A percentile compares a stretch with the other conserved stretches of the same genome.
Evolutionary conservation across 1,140 invertebrate species (phyloP).

Genomic region (Archivesica marissinica): DNA sequence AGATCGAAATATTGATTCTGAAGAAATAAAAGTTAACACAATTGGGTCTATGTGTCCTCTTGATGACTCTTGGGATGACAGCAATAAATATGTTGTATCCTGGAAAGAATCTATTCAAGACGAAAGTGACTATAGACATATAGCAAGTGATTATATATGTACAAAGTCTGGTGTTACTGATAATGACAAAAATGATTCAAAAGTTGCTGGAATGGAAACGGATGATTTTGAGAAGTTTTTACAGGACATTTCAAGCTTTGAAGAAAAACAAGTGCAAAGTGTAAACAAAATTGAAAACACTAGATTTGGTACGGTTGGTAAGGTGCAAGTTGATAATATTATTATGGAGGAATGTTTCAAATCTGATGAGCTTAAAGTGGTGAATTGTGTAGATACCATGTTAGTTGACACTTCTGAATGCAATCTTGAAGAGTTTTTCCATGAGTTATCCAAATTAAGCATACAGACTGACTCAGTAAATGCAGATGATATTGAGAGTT

Average conservation of each 20-base stretch:
- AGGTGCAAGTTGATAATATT: background rate
- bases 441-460: background rate
- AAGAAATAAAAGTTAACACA: too few relatives aligned
- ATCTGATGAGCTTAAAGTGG: background rate
- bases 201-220: background rate
- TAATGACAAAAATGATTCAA: background rate
- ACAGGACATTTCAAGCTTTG: slow-evolving; percentile 22
- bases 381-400: background rate
- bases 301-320: background rate
- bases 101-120: too few relatives aligned
- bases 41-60: too few relatives aligned
- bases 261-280: background rate
- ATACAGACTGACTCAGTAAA: too few relatives aligned
- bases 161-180: background rate
- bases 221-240: slow-evolving; percentile 2
- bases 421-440: background rate
- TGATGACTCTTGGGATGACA: background rate
- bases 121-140: background rate
- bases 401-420: too few relatives aligned
- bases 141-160: background rate
- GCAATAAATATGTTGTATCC: too few relatives aligned
- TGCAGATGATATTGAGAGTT: too few relatives aligned
- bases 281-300: background rate
- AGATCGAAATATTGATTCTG: too few relatives aligned
- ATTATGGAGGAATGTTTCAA: background rate